Percentiles rank a stretch among this genome's conserved stretches.
Conservation (phyloP, 2,797 vertebrate species). For the Hafferia zeledoni region DNA sequence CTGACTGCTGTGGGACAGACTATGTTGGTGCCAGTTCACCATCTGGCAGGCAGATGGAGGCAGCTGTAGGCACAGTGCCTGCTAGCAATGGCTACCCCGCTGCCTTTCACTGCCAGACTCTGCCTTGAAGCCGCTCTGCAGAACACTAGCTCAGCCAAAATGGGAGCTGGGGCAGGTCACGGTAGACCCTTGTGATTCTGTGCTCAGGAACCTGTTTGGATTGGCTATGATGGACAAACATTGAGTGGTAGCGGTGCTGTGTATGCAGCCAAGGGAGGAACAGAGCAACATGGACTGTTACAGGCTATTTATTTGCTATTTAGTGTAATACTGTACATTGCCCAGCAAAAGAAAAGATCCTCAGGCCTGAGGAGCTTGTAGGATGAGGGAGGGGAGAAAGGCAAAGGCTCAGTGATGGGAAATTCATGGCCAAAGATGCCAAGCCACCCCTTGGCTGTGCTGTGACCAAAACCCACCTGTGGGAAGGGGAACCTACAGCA, state of each 20-base stretch:
- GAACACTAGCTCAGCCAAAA: background rate
- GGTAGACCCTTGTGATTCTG: background rate
- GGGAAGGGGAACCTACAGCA: background rate
- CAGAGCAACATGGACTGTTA: accelerated
- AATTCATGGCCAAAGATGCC: background rate
- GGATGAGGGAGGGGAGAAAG: background rate
- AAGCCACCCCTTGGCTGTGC: accelerated
- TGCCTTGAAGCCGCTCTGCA: background rate
- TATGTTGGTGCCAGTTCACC: background rate
- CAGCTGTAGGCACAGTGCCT: background rate
- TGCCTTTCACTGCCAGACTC: background rate
- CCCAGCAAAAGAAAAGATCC: background rate
- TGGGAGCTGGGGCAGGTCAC: background rate
- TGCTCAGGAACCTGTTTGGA: background rate
- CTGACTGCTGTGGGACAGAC: background rate
- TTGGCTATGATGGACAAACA: background rate
- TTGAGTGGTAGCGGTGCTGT: background rate
- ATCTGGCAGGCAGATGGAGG: background rate
- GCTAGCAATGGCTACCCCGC: background rate
- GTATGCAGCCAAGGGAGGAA: background rate
- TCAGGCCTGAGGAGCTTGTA: background rate
- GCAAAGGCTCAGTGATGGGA: background rate
- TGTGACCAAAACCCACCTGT: background rate
- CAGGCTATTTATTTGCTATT: background rate
- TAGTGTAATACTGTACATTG: background rate